phyloP scores from a whole-genome alignment of 2,797 vertebrate genomes.

The Pseudotriccus pelzelni region DNA sequence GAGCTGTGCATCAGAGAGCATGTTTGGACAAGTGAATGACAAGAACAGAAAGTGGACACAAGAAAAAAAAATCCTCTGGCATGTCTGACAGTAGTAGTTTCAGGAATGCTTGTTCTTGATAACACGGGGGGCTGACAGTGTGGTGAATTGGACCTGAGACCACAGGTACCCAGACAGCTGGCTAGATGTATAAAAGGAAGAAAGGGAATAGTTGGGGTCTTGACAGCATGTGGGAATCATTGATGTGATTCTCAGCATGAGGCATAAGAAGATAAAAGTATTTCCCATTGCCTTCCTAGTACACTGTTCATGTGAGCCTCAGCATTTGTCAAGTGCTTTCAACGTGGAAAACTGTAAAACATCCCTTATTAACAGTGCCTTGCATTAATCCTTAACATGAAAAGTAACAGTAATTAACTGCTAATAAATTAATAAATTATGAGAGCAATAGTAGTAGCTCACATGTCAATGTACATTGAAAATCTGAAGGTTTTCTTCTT shows the following conservation, averaged over 20 bases:
- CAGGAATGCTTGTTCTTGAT: neutral
- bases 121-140: neutral
- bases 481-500: neutral
- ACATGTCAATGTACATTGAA: neutral
- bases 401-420: neutral
- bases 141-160: neutral
- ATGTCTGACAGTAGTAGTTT: neutral
- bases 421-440: neutral
- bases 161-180: neutral
- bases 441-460: neutral
- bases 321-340: neutral
- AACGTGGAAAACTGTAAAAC: neutral
- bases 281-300: neutral
- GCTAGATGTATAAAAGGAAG: neutral
- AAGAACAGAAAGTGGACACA: neutral
- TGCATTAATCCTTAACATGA: neutral
- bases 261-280: neutral
- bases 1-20: rapidly evolving
- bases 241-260: neutral
- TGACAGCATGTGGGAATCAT: neutral
- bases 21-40: neutral
- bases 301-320: neutral
- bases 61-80: neutral
- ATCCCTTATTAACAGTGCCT: neutral
- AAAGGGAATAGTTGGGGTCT: neutral